A percentile compares a stretch with the other conserved stretches of the same genome.
Evolutionary conservation across 2,113 vertebrate species (phyloP).

Genomic region (Lycaon pictus): DNA sequence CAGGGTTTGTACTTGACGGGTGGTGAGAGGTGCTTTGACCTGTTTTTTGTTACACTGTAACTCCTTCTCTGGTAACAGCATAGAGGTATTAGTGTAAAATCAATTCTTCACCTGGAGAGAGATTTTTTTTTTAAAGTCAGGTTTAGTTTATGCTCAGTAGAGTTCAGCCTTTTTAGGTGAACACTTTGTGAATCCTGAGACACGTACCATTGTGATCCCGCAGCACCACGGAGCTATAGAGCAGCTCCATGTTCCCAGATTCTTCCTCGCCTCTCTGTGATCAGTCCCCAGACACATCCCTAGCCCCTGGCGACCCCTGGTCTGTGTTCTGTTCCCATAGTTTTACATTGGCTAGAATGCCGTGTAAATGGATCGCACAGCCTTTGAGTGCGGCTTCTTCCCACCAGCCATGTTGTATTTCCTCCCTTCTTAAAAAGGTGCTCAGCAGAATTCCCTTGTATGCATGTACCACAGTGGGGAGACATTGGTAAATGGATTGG

Average conservation of each 20-base stretch:
- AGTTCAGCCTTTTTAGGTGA: neutral
- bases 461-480: neutral
- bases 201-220: neutral
- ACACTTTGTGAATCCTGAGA: neutral
- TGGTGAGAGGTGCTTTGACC: neutral
- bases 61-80: neutral
- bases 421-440: neutral
- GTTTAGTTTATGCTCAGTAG: neutral
- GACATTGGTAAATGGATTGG: neutral
- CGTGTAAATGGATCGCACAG: neutral
- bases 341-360: neutral
- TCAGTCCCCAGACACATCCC: neutral
- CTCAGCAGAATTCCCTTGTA: neutral
- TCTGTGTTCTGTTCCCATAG: neutral
- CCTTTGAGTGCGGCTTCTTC: neutral
- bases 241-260: neutral
- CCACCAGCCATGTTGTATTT: neutral
- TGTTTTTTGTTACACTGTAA: neutral
- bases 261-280: neutral
- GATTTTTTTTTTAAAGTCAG: neutral
- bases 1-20: neutral
- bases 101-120: neutral
- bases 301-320: rapidly evolving
- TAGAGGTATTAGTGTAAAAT: neutral
- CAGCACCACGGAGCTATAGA: rapidly evolving